These are phyloP conservation scores for Trachurus trachurus DNA, from an alignment of 2,797 vertebrate genomes.

Conservation along the genomic window DNA sequence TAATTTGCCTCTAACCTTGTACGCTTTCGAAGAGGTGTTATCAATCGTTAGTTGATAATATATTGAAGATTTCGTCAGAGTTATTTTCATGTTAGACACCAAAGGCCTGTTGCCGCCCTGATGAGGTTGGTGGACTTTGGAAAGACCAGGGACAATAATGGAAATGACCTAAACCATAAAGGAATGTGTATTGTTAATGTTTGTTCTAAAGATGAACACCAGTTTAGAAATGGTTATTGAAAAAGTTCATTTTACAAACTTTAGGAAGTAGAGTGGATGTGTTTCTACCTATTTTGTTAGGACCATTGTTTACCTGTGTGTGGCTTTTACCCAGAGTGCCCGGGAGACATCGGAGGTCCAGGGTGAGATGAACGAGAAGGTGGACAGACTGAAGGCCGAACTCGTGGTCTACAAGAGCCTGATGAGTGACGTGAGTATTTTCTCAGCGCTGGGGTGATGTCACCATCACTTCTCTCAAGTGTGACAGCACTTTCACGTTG, in stretches of 20 bases:
- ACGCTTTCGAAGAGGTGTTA: no score
- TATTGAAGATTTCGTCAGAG: no score
- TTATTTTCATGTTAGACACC: no score
- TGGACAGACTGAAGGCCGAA: conserved; percentile 95
- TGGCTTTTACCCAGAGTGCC: conserved; percentile 83
- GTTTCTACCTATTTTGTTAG: neutral
- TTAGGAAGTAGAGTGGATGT: neutral
- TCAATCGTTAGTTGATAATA: no score
- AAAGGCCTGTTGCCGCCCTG: no score
- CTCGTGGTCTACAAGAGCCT: conserved; percentile 98
- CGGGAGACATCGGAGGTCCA: conserved; percentile 92
- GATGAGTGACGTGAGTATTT: conserved; percentile 95
- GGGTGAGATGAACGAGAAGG: conserved; percentile 93
- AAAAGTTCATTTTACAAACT: neutral
- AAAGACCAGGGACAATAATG: no score
- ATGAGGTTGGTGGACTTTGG: no score
- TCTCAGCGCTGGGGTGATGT: conserved; percentile 12
- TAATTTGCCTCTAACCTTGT: no score
- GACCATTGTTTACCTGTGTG: neutral
- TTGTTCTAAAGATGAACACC: neutral
- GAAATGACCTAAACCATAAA: neutral
- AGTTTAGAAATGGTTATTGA: neutral
- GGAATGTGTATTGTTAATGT: neutral
- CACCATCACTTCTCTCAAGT: conserved; percentile 3
- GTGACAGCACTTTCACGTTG: conserved; percentile 8